Evolutionary conservation across 2,888 invertebrate species (phyloP).

Genomic region (Hyposoter didymator): DNA sequence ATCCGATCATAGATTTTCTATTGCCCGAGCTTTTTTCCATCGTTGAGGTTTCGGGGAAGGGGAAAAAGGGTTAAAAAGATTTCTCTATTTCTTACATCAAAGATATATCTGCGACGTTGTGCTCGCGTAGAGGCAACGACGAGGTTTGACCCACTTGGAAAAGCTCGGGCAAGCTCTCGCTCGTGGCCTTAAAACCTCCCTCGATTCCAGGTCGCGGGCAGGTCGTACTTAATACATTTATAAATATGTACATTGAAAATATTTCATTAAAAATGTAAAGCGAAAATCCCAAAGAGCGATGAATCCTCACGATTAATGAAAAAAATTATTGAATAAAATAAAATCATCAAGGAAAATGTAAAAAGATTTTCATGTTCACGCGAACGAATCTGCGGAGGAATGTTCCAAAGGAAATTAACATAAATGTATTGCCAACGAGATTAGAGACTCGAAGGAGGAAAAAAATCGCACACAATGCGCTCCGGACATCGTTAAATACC

Average conservation of each 20-base stretch:
- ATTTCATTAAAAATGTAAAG: neutral
- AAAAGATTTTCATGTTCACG: neutral
- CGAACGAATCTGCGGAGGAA: neutral
- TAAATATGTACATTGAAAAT: neutral
- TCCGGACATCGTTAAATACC: conserved; percentile 58
- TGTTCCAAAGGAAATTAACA: neutral
- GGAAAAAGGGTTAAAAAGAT: neutral
- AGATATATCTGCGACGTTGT: conserved; percentile 8
- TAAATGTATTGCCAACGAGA: conserved; percentile 3
- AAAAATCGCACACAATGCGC: neutral
- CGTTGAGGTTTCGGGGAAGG: neutral
- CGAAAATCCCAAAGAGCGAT: neutral
- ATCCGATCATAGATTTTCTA: neutral
- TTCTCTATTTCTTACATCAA: neutral
- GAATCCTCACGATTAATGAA: neutral
- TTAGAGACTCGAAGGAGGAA: conserved; percentile 45
- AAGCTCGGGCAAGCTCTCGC: conserved; percentile 70
- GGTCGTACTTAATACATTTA: conserved; percentile 15
- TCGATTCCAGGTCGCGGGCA: conserved; percentile 64
- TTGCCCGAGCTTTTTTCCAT: neutral
- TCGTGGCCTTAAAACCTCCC: conserved; percentile 74
- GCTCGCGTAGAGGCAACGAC: conserved; percentile 61
- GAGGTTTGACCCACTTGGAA: conserved; percentile 77
- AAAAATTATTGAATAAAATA: neutral
- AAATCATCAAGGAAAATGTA: neutral